Conservation (phyloP, 2,888 invertebrate species). For the Drosophila affinis region DNA sequence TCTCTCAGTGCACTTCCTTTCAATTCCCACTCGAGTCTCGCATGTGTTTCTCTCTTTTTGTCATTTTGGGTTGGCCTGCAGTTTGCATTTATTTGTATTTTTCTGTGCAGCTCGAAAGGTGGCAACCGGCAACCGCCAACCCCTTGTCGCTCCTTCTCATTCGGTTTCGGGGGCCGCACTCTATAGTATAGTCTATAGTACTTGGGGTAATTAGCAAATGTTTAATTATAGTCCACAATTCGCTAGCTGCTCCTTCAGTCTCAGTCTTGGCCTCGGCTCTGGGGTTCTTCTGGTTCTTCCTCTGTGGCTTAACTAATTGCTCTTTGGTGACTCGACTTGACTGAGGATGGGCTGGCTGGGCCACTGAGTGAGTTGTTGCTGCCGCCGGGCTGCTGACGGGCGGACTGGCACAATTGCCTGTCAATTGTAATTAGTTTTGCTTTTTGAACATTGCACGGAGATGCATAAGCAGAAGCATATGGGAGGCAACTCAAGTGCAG, state of each 20-base stretch:
- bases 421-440: slow-evolving; percentile 80
- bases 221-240: slow-evolving; percentile 75
- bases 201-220: slow-evolving; percentile 79
- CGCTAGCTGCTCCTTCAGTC: slow-evolving; percentile 50
- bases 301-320: slow-evolving; percentile 79
- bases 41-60: slow-evolving; percentile 10
- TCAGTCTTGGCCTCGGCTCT: slow-evolving; percentile 29
- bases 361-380: slow-evolving; percentile 37
- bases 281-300: slow-evolving; percentile 20
- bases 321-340: slow-evolving; percentile 36
- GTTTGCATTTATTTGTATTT: slow-evolving; percentile 36
- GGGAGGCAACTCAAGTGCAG: slow-evolving; percentile 38
- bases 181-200: slow-evolving; percentile 12
- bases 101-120: slow-evolving; percentile 52
- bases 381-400: slow-evolving; percentile 5
- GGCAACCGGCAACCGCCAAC: slow-evolving; percentile 45
- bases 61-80: slow-evolving; percentile 25
- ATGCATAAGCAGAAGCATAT: background rate
- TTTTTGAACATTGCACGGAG: slow-evolving; percentile 64
- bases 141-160: slow-evolving; percentile 4
- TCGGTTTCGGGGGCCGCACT: slow-evolving; percentile 29
- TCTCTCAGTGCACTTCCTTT: slow-evolving; percentile 24
- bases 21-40: slow-evolving; percentile 5
- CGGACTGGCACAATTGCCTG: slow-evolving; percentile 70
- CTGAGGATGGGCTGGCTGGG: background rate